Conservation (phyloP, 2,888 invertebrate species). For the Orchesella flavescens region DNA sequence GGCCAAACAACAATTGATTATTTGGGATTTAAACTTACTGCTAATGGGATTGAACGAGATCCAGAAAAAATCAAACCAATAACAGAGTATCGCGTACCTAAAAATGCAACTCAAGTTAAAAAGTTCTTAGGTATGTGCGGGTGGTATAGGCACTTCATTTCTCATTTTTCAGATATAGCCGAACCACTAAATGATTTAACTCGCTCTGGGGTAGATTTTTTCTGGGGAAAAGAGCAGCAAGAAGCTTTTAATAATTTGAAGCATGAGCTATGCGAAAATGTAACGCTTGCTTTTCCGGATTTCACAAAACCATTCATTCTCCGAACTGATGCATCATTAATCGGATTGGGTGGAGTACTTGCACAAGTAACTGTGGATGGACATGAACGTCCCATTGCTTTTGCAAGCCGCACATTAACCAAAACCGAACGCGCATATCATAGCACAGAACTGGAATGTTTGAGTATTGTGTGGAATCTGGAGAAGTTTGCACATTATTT, state of each 20-base stretch:
- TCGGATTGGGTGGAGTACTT: slow-evolving; percentile 72
- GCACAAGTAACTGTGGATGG: slow-evolving; percentile 63
- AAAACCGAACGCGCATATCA: slow-evolving; percentile 44
- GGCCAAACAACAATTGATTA: slow-evolving; percentile 71
- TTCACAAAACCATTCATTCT: slow-evolving; percentile 67
- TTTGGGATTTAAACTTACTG: slow-evolving; percentile 73
- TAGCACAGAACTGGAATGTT: slow-evolving; percentile 65
- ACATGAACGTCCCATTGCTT: slow-evolving; percentile 46
- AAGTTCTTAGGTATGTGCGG: slow-evolving; percentile 72
- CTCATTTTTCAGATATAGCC: slow-evolving; percentile 69
- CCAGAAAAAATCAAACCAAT: slow-evolving; percentile 70
- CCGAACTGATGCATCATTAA: slow-evolving; percentile 70
- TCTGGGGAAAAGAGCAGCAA: slow-evolving; percentile 61
- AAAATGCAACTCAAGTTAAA: slow-evolving; percentile 67
- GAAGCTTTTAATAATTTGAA: slow-evolving; percentile 65
- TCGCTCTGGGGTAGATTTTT: slow-evolving; percentile 66
- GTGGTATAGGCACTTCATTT: slow-evolving; percentile 73
- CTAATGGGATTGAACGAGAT: slow-evolving; percentile 71
- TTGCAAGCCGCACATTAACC: slow-evolving; percentile 55
- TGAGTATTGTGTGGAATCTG: slow-evolving; percentile 67
- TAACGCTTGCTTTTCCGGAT: slow-evolving; percentile 70
- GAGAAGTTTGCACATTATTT: slow-evolving; percentile 66
- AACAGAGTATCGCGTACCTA: slow-evolving; percentile 70
- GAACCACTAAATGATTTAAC: slow-evolving; percentile 71
- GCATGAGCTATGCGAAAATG: slow-evolving; percentile 48